Evolutionary conservation across 2,888 invertebrate species (phyloP).

Genomic region (Spilarctia lutea): DNA sequence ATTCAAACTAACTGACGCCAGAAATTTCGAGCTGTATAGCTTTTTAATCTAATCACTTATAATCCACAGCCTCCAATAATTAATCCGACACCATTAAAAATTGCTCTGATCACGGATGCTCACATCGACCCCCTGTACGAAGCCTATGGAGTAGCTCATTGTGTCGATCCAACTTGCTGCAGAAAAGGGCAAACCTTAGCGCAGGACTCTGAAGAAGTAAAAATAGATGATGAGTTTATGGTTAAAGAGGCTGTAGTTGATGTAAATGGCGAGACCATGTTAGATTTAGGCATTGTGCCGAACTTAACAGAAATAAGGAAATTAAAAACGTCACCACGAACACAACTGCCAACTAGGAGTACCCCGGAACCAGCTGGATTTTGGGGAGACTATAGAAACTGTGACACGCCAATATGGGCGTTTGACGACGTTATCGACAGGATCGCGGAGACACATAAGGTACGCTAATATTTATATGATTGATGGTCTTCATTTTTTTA

Average conservation of each 20-base stretch:
- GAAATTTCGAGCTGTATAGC: neutral
- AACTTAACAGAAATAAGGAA: constrained; percentile 57
- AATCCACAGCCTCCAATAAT: constrained; percentile 49
- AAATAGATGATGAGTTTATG: constrained; percentile 57
- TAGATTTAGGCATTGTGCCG: constrained; percentile 63
- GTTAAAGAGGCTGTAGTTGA: constrained; percentile 61
- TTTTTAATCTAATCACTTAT: neutral
- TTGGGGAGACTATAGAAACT: constrained; percentile 93
- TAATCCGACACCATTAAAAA: constrained; percentile 68
- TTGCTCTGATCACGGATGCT: constrained; percentile 91
- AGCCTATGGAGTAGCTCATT: constrained; percentile 89
- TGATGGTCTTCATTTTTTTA: too few species aligned
- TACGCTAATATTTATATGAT: constrained; percentile 43
- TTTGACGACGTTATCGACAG: constrained; percentile 89
- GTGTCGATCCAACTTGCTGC: constrained; percentile 93
- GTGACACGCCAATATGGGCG: constrained; percentile 91
- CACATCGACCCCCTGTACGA: constrained; percentile 93
- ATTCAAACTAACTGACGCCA: neutral
- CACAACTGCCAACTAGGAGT: constrained; percentile 20
- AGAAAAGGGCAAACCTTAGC: constrained; percentile 86
- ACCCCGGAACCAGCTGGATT: constrained; percentile 87
- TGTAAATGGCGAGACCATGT: constrained; percentile 51
- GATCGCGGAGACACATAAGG: constrained; percentile 84
- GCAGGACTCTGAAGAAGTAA: constrained; percentile 43
- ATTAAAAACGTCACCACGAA: constrained; percentile 45